Conservation (phyloP, 2,113 vertebrate genomes). For the Trinectes maculatus region DNA sequence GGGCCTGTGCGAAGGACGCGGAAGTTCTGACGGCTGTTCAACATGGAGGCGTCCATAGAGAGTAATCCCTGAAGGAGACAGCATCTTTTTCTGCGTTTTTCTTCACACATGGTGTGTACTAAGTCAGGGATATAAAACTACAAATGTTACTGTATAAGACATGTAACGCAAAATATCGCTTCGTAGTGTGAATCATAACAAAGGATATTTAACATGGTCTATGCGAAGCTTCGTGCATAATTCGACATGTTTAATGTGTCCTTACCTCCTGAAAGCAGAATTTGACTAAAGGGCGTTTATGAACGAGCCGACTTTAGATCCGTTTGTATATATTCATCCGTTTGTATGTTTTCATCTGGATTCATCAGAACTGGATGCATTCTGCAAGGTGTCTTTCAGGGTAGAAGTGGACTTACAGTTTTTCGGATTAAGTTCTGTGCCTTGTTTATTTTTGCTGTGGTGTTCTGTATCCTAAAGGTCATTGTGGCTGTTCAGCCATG, state of each 20-base stretch:
- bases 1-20: slow-evolving; percentile 29
- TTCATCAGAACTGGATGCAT: too few species aligned
- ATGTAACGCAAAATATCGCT: background rate
- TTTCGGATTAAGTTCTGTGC: too few species aligned
- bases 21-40: slow-evolving; percentile 36
- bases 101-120: background rate
- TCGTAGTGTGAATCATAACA: too few species aligned
- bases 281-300: background rate
- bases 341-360: too few species aligned
- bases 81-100: rapidly evolving
- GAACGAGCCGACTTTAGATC: background rate
- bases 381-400: too few species aligned
- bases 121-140: rapidly evolving
- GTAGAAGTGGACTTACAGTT: too few species aligned
- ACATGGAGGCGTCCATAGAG: slow-evolving; percentile 48
- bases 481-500: slow-evolving; percentile 55
- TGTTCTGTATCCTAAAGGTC: background rate
- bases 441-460: background rate
- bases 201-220: too few species aligned
- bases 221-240: too few species aligned
- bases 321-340: too few species aligned
- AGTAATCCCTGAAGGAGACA: slow-evolving; percentile 72
- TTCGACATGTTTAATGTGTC: background rate
- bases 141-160: background rate
- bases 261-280: background rate